Evolutionary conservation across 2,888 invertebrate species (phyloP), one percentile per base, ranked within the genome.

Genomic region (Hydrotaea cyrtoneurina): DNA sequence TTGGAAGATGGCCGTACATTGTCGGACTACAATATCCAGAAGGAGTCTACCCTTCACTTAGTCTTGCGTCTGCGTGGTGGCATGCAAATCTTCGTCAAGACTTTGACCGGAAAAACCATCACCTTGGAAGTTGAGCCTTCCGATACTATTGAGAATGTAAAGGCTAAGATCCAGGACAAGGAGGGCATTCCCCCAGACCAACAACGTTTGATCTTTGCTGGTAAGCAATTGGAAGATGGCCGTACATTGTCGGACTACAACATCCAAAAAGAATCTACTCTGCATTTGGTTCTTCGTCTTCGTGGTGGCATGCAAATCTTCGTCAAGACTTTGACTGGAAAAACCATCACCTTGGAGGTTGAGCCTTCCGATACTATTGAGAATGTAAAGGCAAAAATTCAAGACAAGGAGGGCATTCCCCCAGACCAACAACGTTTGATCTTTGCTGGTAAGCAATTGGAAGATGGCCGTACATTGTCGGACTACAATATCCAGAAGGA

Each of bases 1-100:
- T 57, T 87, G 50, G 87, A 87, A 36, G 87, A 87, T 13, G 87
- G 87, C 0, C 87, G 87, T 15, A 87, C 87, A 0, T 50, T 87
- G 13, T 87, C 87, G 0, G 87, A 87, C 39, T 39, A 39, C 39
- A 39, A 39, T 10, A 39, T 39, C 11, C 39, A 39, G 39, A 39
- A 39, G 39, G 39, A 39, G 11, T 39, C 39, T 8, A 39, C 39
- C 1, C 39, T 39, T 39, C 39, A 39, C 13, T 39, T 39, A 10
- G 39, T 39, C 39, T 10, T 39, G 11, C 39, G 39, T 39, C 39
- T 39, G 1, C 39, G 39, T 39, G 39, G 39, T 39, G 39, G 39
- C 13, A 39, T 39, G 39, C 39, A 39, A 39, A 39, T 39, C 11
- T 3, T 87, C 64, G 87, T 87, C 0, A 87, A 87, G 4, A 87